Evolutionary conservation across 2,888 invertebrate species (phyloP).

Genomic region (Harpalus rubripes): DNA sequence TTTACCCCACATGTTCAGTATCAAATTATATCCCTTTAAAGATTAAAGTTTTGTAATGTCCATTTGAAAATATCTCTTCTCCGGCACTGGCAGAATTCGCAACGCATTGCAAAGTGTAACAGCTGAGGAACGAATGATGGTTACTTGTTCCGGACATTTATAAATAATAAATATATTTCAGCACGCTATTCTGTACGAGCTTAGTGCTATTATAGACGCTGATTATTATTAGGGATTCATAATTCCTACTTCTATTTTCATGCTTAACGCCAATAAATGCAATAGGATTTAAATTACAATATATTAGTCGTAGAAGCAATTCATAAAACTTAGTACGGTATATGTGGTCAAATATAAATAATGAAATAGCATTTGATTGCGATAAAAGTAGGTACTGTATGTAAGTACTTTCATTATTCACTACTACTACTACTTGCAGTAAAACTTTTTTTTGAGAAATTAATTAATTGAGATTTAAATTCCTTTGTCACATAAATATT

Average conservation of each 20-base stretch:
- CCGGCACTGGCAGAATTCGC: conserved; percentile 10
- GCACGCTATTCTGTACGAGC: conserved; percentile 17
- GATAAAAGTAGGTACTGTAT: too few species aligned
- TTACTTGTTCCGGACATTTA: conserved; percentile 29
- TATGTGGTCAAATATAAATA: too few species aligned
- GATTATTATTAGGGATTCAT: conserved; percentile 28
- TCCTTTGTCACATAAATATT: too few species aligned
- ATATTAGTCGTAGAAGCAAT: neutral
- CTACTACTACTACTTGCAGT: too few species aligned
- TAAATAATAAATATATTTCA: conserved; percentile 50
- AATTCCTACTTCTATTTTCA: conserved; percentile 24
- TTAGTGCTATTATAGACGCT: conserved; percentile 12
- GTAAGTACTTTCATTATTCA: too few species aligned
- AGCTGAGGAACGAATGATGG: conserved; percentile 38
- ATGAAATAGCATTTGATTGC: too few species aligned
- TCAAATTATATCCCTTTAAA: too few species aligned
- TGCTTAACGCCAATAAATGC: conserved; percentile 16
- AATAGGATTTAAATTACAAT: conserved; percentile 1
- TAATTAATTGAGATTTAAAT: too few species aligned
- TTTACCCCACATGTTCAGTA: too few species aligned
- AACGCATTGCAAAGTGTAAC: conserved; percentile 30
- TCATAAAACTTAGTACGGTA: neutral
- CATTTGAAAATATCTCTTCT: neutral
- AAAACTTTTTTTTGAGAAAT: too few species aligned
- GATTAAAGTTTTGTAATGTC: neutral